Conservation (phyloP, 1,140 invertebrate genomes). For the Adoxophyes honmai region DNA sequence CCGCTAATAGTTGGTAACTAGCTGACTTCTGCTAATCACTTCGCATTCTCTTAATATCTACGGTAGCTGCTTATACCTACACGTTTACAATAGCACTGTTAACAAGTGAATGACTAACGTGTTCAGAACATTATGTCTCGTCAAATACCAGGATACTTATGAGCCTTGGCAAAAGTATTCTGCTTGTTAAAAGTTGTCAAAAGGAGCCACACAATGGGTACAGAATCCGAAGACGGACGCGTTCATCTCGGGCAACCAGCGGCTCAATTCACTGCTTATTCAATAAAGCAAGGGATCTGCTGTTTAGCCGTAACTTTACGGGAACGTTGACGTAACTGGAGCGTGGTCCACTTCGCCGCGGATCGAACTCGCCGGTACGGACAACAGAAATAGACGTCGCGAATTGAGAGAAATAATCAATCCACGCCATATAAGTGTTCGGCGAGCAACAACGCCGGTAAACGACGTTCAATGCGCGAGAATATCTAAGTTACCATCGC, state of each 20-base stretch:
- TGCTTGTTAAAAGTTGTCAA: neutral
- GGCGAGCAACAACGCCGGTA: too few species aligned
- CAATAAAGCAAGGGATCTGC: too few species aligned
- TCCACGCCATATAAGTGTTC: too few species aligned
- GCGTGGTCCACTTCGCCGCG: constrained; percentile 7
- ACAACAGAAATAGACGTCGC: neutral
- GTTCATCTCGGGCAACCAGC: too few species aligned
- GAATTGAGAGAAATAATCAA: neutral
- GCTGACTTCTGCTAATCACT: constrained; percentile 37
- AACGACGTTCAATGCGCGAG: constrained; percentile 16
- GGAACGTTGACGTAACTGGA: neutral
- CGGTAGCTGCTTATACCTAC: neutral
- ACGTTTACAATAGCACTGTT: neutral
- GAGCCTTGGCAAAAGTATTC: neutral
- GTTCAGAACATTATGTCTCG: neutral
- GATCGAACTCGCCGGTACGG: neutral
- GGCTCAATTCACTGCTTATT: too few species aligned
- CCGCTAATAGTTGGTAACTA: constrained; percentile 42
- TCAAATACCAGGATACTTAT: neutral
- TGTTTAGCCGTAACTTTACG: neutral
- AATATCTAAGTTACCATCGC: too few species aligned
- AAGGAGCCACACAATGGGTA: too few species aligned
- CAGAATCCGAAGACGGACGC: too few species aligned
- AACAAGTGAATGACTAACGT: neutral
- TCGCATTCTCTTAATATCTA: constrained; percentile 31